phyloP scores from a whole-genome alignment of 2,113 vertebrate species.

The Rhadina sibilatrix region DNA sequence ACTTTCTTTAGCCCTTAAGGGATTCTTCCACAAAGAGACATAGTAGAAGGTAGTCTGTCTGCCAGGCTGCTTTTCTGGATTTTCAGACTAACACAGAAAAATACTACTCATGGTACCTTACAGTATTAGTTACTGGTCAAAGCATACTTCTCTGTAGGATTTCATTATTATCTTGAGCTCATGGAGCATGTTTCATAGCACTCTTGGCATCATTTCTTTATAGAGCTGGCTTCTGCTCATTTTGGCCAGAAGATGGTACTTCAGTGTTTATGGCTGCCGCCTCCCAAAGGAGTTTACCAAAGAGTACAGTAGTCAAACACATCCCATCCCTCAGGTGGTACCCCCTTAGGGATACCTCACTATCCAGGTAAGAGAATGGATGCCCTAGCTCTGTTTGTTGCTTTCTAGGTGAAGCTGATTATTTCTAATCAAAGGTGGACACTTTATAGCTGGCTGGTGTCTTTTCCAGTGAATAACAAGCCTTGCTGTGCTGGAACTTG shows the following conservation, averaged over 20 bases:
- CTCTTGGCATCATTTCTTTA: background rate
- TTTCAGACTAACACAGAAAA: background rate
- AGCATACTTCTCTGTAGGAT: background rate
- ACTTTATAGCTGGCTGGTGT: background rate
- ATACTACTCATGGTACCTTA: background rate
- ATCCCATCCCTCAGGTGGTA: background rate
- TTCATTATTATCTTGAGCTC: background rate
- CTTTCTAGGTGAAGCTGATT: background rate
- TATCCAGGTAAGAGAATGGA: background rate
- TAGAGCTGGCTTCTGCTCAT: background rate
- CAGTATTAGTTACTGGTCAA: background rate
- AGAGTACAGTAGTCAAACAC: background rate
- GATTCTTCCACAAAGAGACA: background rate
- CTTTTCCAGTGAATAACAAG: background rate
- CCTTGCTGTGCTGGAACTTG: background rate
- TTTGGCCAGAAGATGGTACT: background rate
- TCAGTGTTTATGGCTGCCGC: background rate
- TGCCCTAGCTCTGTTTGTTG: background rate
- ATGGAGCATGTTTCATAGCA: background rate
- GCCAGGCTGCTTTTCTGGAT: background rate
- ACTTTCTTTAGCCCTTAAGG: background rate
- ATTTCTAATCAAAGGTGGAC: background rate
- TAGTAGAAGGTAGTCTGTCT: background rate
- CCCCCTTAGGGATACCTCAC: background rate
- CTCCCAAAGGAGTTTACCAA: background rate